A percentile compares a stretch with the other conserved stretches of the same genome.
Evolutionary conservation across 1,140 invertebrate genomes (phyloP).

Genomic region (Papilio dardanus): DNA sequence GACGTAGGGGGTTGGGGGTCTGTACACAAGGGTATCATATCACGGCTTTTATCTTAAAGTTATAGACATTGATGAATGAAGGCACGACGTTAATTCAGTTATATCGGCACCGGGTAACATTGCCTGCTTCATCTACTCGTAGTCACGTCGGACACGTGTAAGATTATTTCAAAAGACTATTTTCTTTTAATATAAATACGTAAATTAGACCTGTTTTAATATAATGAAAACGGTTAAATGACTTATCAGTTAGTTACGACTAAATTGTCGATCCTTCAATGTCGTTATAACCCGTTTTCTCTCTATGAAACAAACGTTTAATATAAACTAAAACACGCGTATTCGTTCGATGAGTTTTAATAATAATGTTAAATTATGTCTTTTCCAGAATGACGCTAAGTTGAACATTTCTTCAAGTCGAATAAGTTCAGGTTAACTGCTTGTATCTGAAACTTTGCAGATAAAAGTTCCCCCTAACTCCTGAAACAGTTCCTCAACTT

Average conservation of each 20-base stretch:
- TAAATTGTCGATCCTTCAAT: too few relatives aligned
- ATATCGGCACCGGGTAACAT: constrained; percentile 51
- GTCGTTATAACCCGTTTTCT: too few relatives aligned
- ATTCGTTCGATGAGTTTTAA: not conserved
- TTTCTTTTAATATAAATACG: not conserved
- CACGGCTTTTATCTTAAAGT: constrained; percentile 75
- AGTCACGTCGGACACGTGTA: not conserved
- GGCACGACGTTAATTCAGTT: constrained; percentile 69
- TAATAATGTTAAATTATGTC: not conserved
- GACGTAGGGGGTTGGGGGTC: not conserved
- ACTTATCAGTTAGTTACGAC: too few relatives aligned
- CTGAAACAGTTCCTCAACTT: constrained; percentile 4
- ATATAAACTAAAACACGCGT: not conserved
- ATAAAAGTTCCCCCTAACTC: constrained; percentile 14
- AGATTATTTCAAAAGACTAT: not conserved
- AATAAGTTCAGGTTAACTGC: constrained; percentile 22
- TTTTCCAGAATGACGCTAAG: constrained; percentile 4
- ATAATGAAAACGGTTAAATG: too few relatives aligned
- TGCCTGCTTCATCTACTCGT: constrained; percentile 1
- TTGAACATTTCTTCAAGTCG: constrained; percentile 10
- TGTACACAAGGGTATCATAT: constrained; percentile 35
- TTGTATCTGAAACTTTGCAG: constrained; percentile 13
- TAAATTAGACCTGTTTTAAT: not conserved
- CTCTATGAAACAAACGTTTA: too few relatives aligned
- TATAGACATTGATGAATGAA: constrained; percentile 70